Evolutionary conservation across 2,888 invertebrate genomes (phyloP), one percentile per base, ranked within the genome.

Genomic region (Drosophila macrospina): DNA sequence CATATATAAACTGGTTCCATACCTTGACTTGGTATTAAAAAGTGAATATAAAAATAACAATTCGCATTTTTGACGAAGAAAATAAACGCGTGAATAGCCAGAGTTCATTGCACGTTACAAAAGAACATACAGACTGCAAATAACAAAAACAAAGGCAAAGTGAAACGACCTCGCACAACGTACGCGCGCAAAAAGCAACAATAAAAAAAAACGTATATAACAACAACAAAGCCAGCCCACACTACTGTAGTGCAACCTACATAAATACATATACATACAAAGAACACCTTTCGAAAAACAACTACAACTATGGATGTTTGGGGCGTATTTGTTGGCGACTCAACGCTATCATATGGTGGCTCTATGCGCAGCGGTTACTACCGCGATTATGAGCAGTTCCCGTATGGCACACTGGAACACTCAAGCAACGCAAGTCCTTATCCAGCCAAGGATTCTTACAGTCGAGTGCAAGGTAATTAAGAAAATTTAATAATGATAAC

Each of bases 321-420:
- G 80, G 91, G 91, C 41, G 91, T 93, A 69, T 94, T 93, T 89
- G 91, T 93, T 79, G 93, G 94, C 41, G 94, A 94, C 79, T 92
- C 93, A 37, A 89, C 88, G 41, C 74, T 94, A 80, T 91, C 93
- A 13, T 94, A 93, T 84, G 90, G 93, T 20, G 93, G 93, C 20
- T 92, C 93, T 30, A 91, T 93, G 80, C 90, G 94, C 57, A 91
- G 88, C 51, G 87, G 92, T 13, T 91, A 93, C 56, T 93, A 93
- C 82, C 91, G 93, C 20, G 93, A 93, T 80, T 93, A 93, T 81
- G 93, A 94, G 73, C 92, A 93, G 72, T 93, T 93, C 50, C 92
- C 92, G 62, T 92, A 92, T 85, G 92, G 92, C 30, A 90, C 91
- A 32, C 71, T 92, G 62, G 92, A 92, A 68, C 83, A 89, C 32